These are phyloP conservation scores for Belonocnema kinseyi DNA, from an alignment of 1,140 invertebrate genomes.

Conservation along the genomic window DNA sequence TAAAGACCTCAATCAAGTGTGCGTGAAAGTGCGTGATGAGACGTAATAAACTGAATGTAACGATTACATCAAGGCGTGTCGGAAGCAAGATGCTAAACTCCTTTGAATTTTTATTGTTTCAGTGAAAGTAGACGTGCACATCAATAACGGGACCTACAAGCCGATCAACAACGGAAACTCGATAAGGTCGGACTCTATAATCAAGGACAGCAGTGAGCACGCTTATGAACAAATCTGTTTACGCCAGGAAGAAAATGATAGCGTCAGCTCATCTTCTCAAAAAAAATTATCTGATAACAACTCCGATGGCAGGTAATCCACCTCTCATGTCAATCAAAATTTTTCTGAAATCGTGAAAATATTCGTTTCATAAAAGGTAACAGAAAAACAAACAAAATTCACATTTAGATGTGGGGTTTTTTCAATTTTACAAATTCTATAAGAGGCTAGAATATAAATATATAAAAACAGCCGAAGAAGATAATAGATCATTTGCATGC, in stretches of 20 bases:
- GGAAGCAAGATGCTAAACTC: constrained; percentile 3
- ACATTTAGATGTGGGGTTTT: not conserved
- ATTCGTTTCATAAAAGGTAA: not conserved
- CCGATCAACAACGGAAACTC: constrained; percentile 65
- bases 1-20: not conserved
- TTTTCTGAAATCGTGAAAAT: not conserved
- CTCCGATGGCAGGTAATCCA: constrained; percentile 59
- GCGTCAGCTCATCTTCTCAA: constrained; percentile 55
- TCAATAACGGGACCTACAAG: constrained; percentile 68
- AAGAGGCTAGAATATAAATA: not conserved
- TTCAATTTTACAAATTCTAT: not conserved
- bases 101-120: constrained; percentile 51
- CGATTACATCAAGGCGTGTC: constrained; percentile 20
- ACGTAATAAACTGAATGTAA: constrained; percentile 15
- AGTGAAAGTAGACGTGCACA: constrained; percentile 76
- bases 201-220: constrained; percentile 69
- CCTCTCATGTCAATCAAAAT: not conserved
- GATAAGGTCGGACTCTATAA: constrained; percentile 61
- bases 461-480: too few species aligned
- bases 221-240: constrained; percentile 73
- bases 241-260: constrained; percentile 65
- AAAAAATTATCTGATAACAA: constrained; percentile 66
- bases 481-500: too few species aligned
- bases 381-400: not conserved
- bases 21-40: constrained; percentile 17